These are phyloP conservation scores for Megalops cyprinoides DNA, from an alignment of 2,797 vertebrate species.

Conservation along the genomic window DNA sequence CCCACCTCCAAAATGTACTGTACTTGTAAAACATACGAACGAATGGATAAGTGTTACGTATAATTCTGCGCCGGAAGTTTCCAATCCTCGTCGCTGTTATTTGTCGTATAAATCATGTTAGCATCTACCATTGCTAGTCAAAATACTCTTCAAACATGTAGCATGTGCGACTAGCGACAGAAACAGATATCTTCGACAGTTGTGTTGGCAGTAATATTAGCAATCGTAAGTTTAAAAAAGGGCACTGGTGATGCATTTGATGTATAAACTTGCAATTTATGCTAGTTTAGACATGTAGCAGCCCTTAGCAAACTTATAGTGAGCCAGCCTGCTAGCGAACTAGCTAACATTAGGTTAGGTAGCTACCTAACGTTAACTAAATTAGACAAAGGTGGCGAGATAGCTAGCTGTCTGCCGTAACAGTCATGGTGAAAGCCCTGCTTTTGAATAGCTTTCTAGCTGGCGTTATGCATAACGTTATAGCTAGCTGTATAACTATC, in stretches of 20 bases:
- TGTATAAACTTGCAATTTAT: neutral
- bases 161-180: neutral
- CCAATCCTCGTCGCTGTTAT: slow-evolving; percentile 4
- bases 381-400: neutral
- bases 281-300: neutral
- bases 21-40: too few species aligned
- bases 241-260: neutral
- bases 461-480: neutral
- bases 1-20: too few species aligned
- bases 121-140: neutral
- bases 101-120: neutral
- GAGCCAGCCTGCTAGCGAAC: neutral
- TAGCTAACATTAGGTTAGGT: neutral
- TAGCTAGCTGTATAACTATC: too few species aligned
- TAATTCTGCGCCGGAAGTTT: slow-evolving; percentile 9
- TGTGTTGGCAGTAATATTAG: neutral
- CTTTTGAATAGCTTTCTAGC: neutral
- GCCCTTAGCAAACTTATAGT: neutral
- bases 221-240: neutral
- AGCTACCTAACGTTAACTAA: too few species aligned
- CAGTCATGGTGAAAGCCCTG: neutral
- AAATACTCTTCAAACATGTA: neutral
- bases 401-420: too few species aligned
- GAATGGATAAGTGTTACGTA: neutral
- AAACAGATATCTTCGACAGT: neutral